Conservation (phyloP, 1,140 invertebrate genomes). For the Lysiphlebus fabarum region DNA sequence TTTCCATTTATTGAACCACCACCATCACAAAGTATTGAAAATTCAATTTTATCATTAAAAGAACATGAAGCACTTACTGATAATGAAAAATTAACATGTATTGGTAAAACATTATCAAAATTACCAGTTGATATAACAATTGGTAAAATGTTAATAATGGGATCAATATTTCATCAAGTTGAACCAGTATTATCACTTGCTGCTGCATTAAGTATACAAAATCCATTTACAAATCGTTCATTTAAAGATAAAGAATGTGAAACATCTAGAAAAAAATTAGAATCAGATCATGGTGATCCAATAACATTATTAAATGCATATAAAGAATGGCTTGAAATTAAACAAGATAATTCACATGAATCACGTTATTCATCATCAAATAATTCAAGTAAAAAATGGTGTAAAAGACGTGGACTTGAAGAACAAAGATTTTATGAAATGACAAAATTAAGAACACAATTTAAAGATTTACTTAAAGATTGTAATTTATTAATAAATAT, state of each 20-base stretch:
- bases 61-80: slow-evolving; percentile 82
- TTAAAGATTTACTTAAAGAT: slow-evolving; percentile 78
- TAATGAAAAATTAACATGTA: slow-evolving; percentile 82
- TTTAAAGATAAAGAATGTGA: slow-evolving; percentile 80
- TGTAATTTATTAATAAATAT: slow-evolving; percentile 65
- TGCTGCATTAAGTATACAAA: slow-evolving; percentile 89
- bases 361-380: slow-evolving; percentile 32
- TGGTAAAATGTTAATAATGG: slow-evolving; percentile 95
- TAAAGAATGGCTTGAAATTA: slow-evolving; percentile 84
- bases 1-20: slow-evolving; percentile 97
- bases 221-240: slow-evolving; percentile 87
- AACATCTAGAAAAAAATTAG: slow-evolving; percentile 74
- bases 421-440: slow-evolving; percentile 97
- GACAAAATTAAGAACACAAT: slow-evolving; percentile 87
- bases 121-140: slow-evolving; percentile 93
- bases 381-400: slow-evolving; percentile 74
- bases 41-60: slow-evolving; percentile 81
- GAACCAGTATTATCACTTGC: slow-evolving; percentile 90
- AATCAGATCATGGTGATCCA: slow-evolving; percentile 94
- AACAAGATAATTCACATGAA: slow-evolving; percentile 54
- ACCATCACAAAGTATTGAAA: slow-evolving; percentile 76
- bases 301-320: slow-evolving; percentile 88
- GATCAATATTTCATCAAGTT: slow-evolving; percentile 84
- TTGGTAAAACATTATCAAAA: slow-evolving; percentile 83
- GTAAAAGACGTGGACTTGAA: slow-evolving; percentile 81